Evolutionary conservation across 2,797 vertebrate genomes (phyloP).

Genomic region (Rhabdophis nuchalis): DNA sequence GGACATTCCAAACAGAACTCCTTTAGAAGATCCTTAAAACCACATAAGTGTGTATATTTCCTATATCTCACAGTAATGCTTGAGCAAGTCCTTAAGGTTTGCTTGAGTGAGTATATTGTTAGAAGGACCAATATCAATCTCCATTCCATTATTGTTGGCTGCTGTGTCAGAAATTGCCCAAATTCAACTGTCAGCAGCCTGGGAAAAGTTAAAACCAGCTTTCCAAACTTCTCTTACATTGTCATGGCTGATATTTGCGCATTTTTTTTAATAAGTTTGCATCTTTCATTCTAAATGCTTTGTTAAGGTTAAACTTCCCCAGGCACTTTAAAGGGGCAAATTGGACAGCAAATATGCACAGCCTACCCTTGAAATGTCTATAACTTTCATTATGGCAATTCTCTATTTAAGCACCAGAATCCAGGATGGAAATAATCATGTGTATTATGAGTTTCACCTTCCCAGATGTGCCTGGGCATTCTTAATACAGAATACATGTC

Average conservation of each 20-base stretch:
- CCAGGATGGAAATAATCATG: neutral
- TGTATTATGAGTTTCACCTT: neutral
- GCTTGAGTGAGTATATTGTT: neutral
- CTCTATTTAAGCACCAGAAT: neutral
- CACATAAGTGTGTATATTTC: neutral
- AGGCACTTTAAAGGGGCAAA: neutral
- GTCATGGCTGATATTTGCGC: neutral
- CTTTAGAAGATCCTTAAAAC: neutral
- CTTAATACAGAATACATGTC: neutral
- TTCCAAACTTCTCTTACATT: neutral
- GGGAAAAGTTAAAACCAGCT: neutral
- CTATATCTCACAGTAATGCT: neutral
- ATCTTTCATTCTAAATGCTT: neutral
- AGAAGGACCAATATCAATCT: neutral
- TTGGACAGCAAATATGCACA: neutral
- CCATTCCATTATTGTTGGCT: neutral
- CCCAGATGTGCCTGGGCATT: neutral
- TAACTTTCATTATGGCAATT: neutral
- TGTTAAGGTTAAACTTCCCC: neutral
- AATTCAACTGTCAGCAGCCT: neutral
- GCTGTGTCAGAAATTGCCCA: neutral
- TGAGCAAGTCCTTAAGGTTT: neutral
- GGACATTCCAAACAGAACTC: neutral
- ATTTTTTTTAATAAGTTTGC: neutral
- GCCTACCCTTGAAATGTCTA: conserved; percentile 16